These are phyloP conservation scores for Holothuria scabra DNA, from an alignment of 53 echinoderm and acorn worm species.

Conservation along the genomic window DNA sequence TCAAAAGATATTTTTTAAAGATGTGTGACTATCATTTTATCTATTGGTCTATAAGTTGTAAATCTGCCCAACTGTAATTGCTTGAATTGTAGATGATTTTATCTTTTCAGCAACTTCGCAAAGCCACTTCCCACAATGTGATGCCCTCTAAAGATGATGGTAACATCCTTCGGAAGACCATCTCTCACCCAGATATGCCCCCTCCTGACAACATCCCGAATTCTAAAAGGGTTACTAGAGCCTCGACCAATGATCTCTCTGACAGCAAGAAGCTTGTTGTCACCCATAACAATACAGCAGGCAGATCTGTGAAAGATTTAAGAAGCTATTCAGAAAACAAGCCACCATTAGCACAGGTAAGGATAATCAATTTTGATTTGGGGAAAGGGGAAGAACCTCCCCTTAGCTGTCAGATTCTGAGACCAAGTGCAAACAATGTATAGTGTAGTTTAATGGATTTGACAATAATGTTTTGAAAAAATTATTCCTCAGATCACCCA, in stretches of 20 bases:
- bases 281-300: background rate
- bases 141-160: background rate
- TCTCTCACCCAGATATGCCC: constrained; percentile 26
- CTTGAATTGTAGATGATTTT: background rate
- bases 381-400: too few species aligned
- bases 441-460: too few species aligned
- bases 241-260: constrained; percentile 1
- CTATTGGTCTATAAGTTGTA: too few species aligned
- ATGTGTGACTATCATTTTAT: too few species aligned
- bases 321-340: constrained; percentile 18
- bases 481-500: background rate
- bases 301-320: background rate
- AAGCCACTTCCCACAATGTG: constrained; percentile 1
- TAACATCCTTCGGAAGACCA: constrained; percentile 8
- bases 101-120: constrained; percentile 38
- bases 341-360: constrained; percentile 2
- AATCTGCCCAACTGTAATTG: too few species aligned
- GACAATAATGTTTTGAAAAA: background rate
- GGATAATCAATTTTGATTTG: too few species aligned
- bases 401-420: too few species aligned
- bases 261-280: constrained; percentile 20
- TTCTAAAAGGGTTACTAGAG: background rate
- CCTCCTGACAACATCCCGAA: constrained; percentile 7
- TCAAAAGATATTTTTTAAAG: too few species aligned
- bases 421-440: too few species aligned